Conservation (phyloP, 2,888 invertebrate species). For the Rhaphigaster nebulosa region DNA sequence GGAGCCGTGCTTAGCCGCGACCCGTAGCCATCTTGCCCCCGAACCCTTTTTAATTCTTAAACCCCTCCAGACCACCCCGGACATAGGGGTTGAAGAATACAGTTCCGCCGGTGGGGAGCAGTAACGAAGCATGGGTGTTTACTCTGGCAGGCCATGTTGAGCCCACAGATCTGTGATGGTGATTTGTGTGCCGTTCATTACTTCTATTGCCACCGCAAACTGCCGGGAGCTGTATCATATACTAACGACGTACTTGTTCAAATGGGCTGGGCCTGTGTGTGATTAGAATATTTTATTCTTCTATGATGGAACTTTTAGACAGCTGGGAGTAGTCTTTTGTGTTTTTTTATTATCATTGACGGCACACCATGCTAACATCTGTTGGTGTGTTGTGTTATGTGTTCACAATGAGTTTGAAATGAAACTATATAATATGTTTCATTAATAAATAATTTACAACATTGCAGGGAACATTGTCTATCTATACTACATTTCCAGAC, state of each 20-base stretch:
- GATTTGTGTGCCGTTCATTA: slow-evolving; percentile 45
- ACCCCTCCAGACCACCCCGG: slow-evolving; percentile 31
- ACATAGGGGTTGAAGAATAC: slow-evolving; percentile 20
- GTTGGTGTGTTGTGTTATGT: background rate
- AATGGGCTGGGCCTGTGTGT: slow-evolving; percentile 21
- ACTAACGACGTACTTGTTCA: slow-evolving; percentile 46
- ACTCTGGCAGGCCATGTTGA: slow-evolving; percentile 8
- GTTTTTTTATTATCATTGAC: slow-evolving; percentile 14
- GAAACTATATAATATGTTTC: background rate
- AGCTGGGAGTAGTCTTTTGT: background rate
- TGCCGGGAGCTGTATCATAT: slow-evolving; percentile 2
- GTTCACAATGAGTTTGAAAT: background rate
- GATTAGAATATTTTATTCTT: slow-evolving; percentile 49
- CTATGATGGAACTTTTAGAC: background rate
- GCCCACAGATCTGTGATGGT: slow-evolving; percentile 40
- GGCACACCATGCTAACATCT: background rate
- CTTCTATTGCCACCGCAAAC: slow-evolving; percentile 44
- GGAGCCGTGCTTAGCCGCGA: slow-evolving; percentile 4
- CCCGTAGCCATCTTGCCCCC: slow-evolving; percentile 35
- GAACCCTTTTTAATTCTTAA: slow-evolving; percentile 41
- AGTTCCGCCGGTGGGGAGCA: background rate
- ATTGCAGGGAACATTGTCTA: no score
- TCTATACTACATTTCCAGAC: no score
- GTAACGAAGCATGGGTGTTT: slow-evolving; percentile 31
- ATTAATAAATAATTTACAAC: background rate